Percentiles rank a stretch among this genome's conserved stretches.
Conservation (phyloP, 2,888 invertebrate genomes). For the Phasia obesa region DNA sequence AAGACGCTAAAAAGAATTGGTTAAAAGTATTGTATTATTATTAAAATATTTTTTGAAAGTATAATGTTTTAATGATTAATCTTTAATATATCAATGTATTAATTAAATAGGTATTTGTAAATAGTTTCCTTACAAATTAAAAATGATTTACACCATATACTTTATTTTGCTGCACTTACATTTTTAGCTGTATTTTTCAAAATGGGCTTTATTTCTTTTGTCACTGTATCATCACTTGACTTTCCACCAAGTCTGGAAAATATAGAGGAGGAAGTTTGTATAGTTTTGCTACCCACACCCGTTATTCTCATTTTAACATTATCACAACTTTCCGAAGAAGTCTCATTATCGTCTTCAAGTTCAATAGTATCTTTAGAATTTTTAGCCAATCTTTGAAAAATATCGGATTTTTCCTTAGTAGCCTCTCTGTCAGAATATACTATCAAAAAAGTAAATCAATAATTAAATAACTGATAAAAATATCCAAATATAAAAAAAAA, state of each 20-base stretch:
- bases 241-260: slow-evolving; percentile 81
- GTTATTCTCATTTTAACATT: slow-evolving; percentile 76
- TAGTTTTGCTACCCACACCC: slow-evolving; percentile 72
- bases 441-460: slow-evolving; percentile 53
- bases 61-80: too few relatives aligned
- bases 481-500: slow-evolving; percentile 1
- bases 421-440: slow-evolving; percentile 80
- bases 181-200: slow-evolving; percentile 77
- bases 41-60: too few relatives aligned
- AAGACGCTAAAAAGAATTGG: slow-evolving; percentile 63
- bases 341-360: slow-evolving; percentile 73
- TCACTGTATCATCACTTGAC: slow-evolving; percentile 68
- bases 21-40: too few relatives aligned
- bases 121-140: too few relatives aligned
- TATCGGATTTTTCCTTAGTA: slow-evolving; percentile 73
- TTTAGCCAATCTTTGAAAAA: slow-evolving; percentile 79
- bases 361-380: slow-evolving; percentile 68
- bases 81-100: too few relatives aligned
- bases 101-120: too few relatives aligned
- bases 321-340: slow-evolving; percentile 71
- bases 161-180: slow-evolving; percentile 60
- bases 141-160: too few relatives aligned
- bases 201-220: slow-evolving; percentile 79
- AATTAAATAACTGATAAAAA: neutral
- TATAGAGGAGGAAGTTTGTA: slow-evolving; percentile 77